Base-by-base conservation (phyloP, 92 coral and sea anemone genomes). In the Micromussa lordhowensis region DNA sequence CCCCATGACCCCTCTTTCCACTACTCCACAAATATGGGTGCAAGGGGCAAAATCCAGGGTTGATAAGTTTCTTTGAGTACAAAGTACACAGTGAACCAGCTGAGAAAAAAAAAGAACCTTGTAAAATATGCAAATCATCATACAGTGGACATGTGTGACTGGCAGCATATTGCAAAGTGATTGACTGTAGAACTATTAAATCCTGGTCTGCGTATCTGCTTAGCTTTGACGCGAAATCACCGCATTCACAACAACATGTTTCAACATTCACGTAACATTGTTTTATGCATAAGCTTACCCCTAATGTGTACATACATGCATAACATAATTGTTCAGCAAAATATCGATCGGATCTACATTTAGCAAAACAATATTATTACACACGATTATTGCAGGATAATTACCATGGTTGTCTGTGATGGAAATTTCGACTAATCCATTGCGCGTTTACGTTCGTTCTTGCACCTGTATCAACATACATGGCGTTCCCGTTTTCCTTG, bases 381-480 rank as follows among this genome's bases (percentile, higher is more conserved):
- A 14, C 28, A 21, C 22, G 22, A 75, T 29, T 5, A 26, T 74
- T 75, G 79, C 61, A 35, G 21, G 5, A 81, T 63, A 57, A 32
- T 11, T 59, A 3, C 16, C 74, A 36, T 64, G 14, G n/a, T 7
- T 10, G 55, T 81, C 17, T 2, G 5, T 22, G 38, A 63, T 34
- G 32, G 36, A 80, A n/a, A 61, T 36, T 81, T 70, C 15, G 68
- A 49, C 10, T 1, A 16, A 31, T 32, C 21, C 4, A 31, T 15
- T 29, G 15, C 18, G 63, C 9, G 14, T 53, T 29, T 14, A 22
- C 44, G n/a, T 10, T 31, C 13, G 12, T 22, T 15, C 24, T 16
- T 17, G 19, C 88, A 85, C 88, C 82, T 85, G 82, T 85, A 66
- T 76, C 82, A 85, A 85, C 64, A 85, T 59, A 54, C 16, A 77